Evolutionary conservation across 2,797 vertebrate genomes (phyloP), one percentile per base, ranked within the genome.

Genomic region (Echeneis naucrates): DNA sequence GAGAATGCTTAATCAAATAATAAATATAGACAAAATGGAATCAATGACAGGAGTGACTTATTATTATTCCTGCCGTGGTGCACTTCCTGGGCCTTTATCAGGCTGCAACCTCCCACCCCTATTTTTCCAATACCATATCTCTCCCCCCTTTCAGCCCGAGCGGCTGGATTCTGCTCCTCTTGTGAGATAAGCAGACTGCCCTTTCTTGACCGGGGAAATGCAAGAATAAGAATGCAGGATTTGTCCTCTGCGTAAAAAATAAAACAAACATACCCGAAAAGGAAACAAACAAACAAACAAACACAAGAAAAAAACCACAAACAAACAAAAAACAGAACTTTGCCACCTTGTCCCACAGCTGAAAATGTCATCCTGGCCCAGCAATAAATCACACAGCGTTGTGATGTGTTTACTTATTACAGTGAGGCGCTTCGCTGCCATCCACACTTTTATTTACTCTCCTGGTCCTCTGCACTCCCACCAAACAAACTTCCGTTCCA

Each of bases 321-420:
- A 62, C 37, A 35, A 38, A 13, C 73, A 60, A 35, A 58, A 65
- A 62, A 44, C 56, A 72, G 38, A 53, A 77, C 44, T 47, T 53
- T 23, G 64, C 66, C 82, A 86, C 59, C 74, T 85, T 77, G 78
- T 86, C 76, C 83, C 52, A 37, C 69, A 47, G 83, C 85, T 78
- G 84, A 92, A 94, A 93, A 92, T 93, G 93, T 92, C 90, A 92
- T 84, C 77, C 79, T 35, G 69, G 86, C 87, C 54, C 62, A 38
- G 85, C 88, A 90, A 94, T 94, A 95, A 95, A 95, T 95, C 92
- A 93, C 87, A 88, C 69, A 59, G 78, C 81, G 58, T 75, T 91
- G 86, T 89, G 90, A 92, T 93, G 88, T 91, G 88, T 93, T 93
- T 94, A 94, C 89, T 93, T 93, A 94, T 92, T 93, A 92, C 87